These are phyloP conservation scores for Pyrrhia umbra DNA, from an alignment of 2,888 invertebrate genomes.

Conservation along the genomic window DNA sequence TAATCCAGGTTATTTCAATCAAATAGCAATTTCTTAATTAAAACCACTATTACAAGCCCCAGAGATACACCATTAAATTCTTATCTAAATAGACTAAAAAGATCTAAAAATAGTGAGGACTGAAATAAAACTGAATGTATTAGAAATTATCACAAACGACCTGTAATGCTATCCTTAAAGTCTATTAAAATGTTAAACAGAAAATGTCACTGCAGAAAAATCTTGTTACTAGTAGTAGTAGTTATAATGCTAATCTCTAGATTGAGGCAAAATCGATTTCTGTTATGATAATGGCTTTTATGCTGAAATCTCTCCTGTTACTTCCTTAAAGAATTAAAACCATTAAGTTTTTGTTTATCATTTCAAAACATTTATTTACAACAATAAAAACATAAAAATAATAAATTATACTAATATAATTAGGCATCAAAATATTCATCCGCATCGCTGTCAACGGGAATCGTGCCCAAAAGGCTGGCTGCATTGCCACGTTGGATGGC, in stretches of 20 bases:
- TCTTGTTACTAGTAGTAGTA: slow-evolving; percentile 28
- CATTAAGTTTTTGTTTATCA: too few relatives aligned
- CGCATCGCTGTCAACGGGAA: too few relatives aligned
- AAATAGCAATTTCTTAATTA: slow-evolving; percentile 14
- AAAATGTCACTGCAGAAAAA: slow-evolving; percentile 28
- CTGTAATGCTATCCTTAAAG: slow-evolving; percentile 22
- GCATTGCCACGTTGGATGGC: too few relatives aligned
- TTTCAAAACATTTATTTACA: too few relatives aligned
- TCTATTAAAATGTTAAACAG: slow-evolving; percentile 54
- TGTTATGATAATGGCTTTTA: not conserved
- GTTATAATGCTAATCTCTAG: slow-evolving; percentile 41
- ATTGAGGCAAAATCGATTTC: slow-evolving; percentile 28
- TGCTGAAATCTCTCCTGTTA: not conserved
- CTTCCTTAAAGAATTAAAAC: too few relatives aligned
- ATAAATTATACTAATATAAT: too few relatives aligned
- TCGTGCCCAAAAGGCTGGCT: too few relatives aligned
- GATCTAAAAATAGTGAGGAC: slow-evolving; percentile 9
- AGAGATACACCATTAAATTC: slow-evolving; percentile 11
- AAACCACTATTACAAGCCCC: slow-evolving; percentile 8
- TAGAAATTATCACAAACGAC: slow-evolving; percentile 36
- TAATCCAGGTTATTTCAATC: not conserved
- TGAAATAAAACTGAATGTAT: slow-evolving; percentile 33
- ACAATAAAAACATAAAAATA: too few relatives aligned
- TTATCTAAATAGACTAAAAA: slow-evolving; percentile 27
- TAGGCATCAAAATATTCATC: too few relatives aligned